Evolutionary conservation across 2,888 invertebrate genomes (phyloP), one percentile per base, ranked within the genome.

Genomic region (Embidobia sp.): DNA sequence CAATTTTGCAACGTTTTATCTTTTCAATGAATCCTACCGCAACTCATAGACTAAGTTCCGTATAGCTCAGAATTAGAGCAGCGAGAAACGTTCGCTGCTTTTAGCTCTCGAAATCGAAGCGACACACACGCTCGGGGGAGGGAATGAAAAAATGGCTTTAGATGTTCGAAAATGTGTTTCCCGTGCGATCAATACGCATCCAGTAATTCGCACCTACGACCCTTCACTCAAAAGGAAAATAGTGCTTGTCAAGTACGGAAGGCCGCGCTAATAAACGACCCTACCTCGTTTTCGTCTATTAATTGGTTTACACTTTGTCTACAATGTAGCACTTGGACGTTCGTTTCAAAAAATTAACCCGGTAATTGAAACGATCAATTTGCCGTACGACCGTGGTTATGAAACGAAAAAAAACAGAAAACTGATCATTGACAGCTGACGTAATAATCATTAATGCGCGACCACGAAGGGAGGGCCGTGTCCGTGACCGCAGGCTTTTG

Each of bases 301-400:
- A 22, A 19, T 51, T 51, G 22, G 13, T 22, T 18, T 16, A 33
- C 26, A 0, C 26, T 26, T 26, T 22, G n/a, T 18, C 19, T 19
- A 8, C 42, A 31, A 59, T 31, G 42, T 13, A 13, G 4, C 51
- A 15, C 42, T 51, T 35, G 22, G 64, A 44, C 53, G 44, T 42
- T 66, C 44, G 44, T 53, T 51, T 37, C 11, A 51, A 64, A 64
- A 64, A 64, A 66, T 53, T 33, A 4, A 16, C n/a, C 44, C 19
- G 49, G 19, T 70, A 70, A 70, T 70, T 51, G 55, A 66, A 44
- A 26, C 33, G 42, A 44, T 66, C 26, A 53, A 67, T 67, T 67
- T 67, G 19, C 53, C 16, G 19, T 31, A n/a, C 19, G 48, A 48
- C 26, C 63, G n/a, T 11, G 22, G 8, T 40, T 3, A 22, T 35